These are phyloP conservation scores for Leucopsar rothschildi DNA, from an alignment of 2,113 vertebrate species.

Conservation along the genomic window DNA sequence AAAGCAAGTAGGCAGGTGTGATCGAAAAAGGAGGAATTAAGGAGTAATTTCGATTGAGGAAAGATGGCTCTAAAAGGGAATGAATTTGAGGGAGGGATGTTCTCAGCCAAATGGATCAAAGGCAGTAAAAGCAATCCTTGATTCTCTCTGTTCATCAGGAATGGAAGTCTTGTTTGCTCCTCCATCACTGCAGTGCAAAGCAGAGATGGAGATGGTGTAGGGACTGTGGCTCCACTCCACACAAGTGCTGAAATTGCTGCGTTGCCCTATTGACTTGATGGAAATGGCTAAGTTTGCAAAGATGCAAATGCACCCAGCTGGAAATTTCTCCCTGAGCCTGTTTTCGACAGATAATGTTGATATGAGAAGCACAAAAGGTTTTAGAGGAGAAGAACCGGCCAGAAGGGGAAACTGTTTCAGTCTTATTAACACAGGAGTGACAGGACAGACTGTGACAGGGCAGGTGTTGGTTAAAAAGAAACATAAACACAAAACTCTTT, in stretches of 20 bases:
- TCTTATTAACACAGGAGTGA: background rate
- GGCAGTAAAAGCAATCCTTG: background rate
- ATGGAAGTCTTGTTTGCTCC: background rate
- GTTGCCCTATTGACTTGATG: background rate
- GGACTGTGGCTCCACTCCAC: rapidly evolving
- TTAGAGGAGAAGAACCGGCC: background rate
- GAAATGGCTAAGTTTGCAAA: background rate
- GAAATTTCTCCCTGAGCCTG: conserved; percentile 3
- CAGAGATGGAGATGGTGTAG: rapidly evolving
- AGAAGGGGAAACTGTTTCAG: background rate
- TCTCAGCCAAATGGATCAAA: conserved; percentile 27
- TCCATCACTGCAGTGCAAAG: background rate
- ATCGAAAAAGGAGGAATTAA: conserved; percentile 32
- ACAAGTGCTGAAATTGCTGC: background rate
- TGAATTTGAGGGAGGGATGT: background rate
- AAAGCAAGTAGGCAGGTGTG: background rate
- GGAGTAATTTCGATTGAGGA: conserved; percentile 14
- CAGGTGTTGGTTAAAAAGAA: background rate
- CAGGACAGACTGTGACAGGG: background rate
- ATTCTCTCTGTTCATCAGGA: background rate
- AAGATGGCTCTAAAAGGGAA: background rate
- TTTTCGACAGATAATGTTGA: background rate
- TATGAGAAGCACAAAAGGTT: background rate
- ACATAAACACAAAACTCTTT: background rate
- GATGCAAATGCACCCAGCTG: background rate